A percentile compares a stretch with the other conserved stretches of the same genome.
phyloP scores from a whole-genome alignment of 2,888 invertebrate genomes.

The Xylota segnis region DNA sequence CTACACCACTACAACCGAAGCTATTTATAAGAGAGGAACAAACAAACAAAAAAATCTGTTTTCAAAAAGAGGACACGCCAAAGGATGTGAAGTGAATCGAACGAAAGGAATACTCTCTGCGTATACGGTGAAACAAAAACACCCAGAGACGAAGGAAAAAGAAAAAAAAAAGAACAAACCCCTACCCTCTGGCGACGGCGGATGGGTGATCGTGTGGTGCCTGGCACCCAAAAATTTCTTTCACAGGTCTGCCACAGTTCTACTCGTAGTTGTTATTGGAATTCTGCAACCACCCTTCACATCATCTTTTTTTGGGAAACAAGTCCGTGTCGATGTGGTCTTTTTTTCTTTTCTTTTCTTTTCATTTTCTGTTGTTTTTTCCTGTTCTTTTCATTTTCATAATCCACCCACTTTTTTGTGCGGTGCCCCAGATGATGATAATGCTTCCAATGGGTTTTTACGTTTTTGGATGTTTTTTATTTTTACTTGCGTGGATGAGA shows the following conservation, averaged over 20 bases:
- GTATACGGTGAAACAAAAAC: constrained; percentile 7
- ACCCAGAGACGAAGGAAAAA: constrained; percentile 30
- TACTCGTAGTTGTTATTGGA: constrained; percentile 42
- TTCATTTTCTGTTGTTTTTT: constrained; percentile 12
- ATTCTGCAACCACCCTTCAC: constrained; percentile 67
- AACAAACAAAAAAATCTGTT: constrained; percentile 40
- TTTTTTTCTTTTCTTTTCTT: constrained; percentile 21
- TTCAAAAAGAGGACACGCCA: constrained; percentile 66
- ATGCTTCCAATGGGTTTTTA: constrained; percentile 44
- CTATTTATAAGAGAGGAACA: constrained; percentile 37
- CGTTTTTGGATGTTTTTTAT: constrained; percentile 17
- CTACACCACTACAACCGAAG: constrained; percentile 53
- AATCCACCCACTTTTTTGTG: constrained; percentile 73
- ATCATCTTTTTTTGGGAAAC: constrained; percentile 24
- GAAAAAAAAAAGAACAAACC: constrained; percentile 35
- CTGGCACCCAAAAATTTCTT: constrained; percentile 54
- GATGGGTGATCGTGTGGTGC: constrained; percentile 60
- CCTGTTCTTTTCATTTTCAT: constrained; percentile 53
- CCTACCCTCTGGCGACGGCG: constrained; percentile 56
- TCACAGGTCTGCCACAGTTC: constrained; percentile 15
- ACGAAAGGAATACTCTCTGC: constrained; percentile 33
- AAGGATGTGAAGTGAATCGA: constrained; percentile 64
- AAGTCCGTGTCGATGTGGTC: constrained; percentile 28
- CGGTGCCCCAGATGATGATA: constrained; percentile 51
- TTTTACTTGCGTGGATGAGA: constrained; percentile 2